A percentile compares a stretch with the other conserved stretches of the same genome.
Conservation (phyloP, 2,113 vertebrate genomes). For the Arizona elegans region DNA sequence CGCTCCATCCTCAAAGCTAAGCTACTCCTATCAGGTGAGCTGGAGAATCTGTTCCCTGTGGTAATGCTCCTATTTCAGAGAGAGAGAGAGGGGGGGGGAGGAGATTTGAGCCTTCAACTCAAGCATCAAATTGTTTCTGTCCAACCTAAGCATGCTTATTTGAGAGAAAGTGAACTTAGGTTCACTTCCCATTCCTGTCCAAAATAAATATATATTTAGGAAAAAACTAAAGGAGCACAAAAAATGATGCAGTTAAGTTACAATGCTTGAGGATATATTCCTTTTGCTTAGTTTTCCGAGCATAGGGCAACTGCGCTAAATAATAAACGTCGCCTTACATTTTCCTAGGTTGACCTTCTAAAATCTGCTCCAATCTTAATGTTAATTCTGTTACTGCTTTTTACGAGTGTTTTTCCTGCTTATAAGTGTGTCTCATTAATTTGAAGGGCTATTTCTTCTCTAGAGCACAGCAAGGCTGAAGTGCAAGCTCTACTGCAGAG, state of each 20-base stretch:
- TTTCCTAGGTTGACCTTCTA: neutral
- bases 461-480: conserved; percentile 59
- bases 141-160: neutral
- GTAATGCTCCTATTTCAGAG: neutral
- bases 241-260: neutral
- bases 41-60: neutral
- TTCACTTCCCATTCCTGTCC: neutral
- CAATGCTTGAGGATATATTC: neutral
- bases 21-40: neutral
- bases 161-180: neutral
- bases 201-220: neutral
- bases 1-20: neutral
- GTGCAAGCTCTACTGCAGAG: conserved; percentile 51
- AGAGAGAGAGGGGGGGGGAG: neutral
- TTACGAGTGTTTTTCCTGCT: neutral
- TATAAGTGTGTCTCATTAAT: conserved; percentile 4
- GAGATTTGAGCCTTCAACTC: neutral
- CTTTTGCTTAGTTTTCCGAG: neutral
- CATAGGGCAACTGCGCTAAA: neutral
- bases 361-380: neutral
- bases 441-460: conserved; percentile 48
- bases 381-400: neutral
- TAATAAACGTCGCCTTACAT: neutral
- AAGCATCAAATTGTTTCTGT: neutral
- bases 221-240: neutral